Conservation (phyloP, 2,797 vertebrate genomes). For the Dermochelys coriacea region DNA sequence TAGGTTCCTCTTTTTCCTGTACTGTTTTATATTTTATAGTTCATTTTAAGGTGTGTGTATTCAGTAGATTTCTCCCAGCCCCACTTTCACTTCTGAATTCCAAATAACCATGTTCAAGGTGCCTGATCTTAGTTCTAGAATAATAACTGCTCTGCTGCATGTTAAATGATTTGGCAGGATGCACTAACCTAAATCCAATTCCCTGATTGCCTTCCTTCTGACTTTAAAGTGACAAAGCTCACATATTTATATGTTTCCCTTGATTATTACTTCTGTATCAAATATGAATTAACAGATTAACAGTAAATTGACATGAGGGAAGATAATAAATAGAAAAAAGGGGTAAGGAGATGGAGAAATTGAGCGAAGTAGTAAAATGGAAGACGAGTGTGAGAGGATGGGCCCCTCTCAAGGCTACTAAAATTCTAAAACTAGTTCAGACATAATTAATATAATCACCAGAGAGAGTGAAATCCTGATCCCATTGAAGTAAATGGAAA, state of each 20-base stretch:
- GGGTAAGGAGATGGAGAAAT: background rate
- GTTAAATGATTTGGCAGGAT: background rate
- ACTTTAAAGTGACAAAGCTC: background rate
- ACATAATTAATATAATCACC: background rate
- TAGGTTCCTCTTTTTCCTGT: fast-evolving
- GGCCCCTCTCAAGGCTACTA: background rate
- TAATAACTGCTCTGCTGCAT: background rate
- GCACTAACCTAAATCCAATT: fast-evolving
- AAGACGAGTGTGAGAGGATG: background rate
- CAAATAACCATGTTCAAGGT: background rate
- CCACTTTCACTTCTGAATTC: background rate
- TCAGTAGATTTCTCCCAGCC: background rate
- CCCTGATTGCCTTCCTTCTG: background rate
- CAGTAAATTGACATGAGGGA: fast-evolving
- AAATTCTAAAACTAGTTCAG: background rate
- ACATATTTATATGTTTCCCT: background rate
- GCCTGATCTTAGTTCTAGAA: background rate
- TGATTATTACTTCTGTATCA: background rate
- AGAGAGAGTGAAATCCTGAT: background rate
- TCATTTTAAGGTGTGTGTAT: background rate
- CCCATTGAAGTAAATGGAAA: background rate
- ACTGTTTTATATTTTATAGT: background rate
- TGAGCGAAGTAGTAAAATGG: background rate
- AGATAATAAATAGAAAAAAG: background rate
- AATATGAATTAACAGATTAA: background rate